Percentiles rank a stretch among this genome's conserved stretches.
Evolutionary conservation across 2,113 vertebrate genomes (phyloP).

Genomic region (Lycaon pictus): DNA sequence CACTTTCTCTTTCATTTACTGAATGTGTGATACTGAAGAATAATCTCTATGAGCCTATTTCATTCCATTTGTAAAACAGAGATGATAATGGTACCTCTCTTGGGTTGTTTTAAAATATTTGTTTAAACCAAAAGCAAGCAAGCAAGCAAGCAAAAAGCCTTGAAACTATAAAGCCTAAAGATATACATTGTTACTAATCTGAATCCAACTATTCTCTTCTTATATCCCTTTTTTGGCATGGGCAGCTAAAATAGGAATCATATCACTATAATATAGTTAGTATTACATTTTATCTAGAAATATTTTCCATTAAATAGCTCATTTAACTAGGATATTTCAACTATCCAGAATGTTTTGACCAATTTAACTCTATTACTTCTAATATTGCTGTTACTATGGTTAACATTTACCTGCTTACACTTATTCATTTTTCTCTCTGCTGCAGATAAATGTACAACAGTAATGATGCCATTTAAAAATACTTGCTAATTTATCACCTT

Average conservation of each 20-base stretch:
- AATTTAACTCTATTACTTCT: constrained; percentile 37
- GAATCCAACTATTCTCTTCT: not conserved
- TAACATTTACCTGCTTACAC: not conserved
- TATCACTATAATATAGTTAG: not conserved
- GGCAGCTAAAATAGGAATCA: constrained; percentile 33
- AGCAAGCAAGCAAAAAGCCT: constrained; percentile 37
- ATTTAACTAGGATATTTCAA: constrained; percentile 15
- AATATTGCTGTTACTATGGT: not conserved
- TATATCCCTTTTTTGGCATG: not conserved
- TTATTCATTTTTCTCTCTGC: constrained; percentile 7
- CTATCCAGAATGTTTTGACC: not conserved
- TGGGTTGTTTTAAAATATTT: constrained; percentile 18
- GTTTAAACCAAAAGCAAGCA: constrained; percentile 19
- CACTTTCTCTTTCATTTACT: not conserved
- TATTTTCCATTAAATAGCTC: constrained; percentile 34
- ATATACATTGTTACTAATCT: not conserved
- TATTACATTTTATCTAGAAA: constrained; percentile 33
- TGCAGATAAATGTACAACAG: not conserved
- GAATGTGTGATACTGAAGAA: not conserved
- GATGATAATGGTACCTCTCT: not conserved
- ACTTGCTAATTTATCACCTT: constrained; percentile 49
- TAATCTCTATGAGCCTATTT: not conserved
- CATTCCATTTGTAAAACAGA: not conserved
- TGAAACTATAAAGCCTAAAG: not conserved
- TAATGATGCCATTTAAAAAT: constrained; percentile 40